Evolutionary conservation across 2,888 invertebrate genomes (phyloP).

Genomic region (Drosophila falleni): DNA sequence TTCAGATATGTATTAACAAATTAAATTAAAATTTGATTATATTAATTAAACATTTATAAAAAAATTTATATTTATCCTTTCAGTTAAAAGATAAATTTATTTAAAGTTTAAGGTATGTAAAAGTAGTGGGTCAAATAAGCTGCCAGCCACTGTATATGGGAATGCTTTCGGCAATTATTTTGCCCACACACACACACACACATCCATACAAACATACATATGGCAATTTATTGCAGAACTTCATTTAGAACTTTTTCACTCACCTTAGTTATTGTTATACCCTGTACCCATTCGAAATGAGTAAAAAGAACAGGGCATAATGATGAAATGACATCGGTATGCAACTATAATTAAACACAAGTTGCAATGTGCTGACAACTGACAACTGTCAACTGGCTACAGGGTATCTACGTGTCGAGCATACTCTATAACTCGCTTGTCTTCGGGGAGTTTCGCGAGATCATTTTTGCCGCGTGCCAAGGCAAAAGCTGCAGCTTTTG

Average conservation of each 20-base stretch:
- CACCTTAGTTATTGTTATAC: conserved; percentile 55
- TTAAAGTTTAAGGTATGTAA: too few species aligned
- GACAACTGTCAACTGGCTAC: not conserved
- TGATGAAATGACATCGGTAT: not conserved
- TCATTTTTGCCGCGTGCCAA: conserved; percentile 40
- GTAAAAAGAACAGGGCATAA: conserved; percentile 14
- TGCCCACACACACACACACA: conserved; percentile 7
- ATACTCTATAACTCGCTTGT: not conserved
- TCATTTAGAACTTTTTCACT: conserved; percentile 52
- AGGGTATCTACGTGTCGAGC: conserved; percentile 9
- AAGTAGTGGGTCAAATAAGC: too few species aligned
- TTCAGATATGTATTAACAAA: too few species aligned
- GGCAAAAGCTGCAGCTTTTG: conserved; percentile 3
- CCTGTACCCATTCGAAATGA: conserved; percentile 6
- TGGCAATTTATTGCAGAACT: conserved; percentile 48
- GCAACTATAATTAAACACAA: not conserved
- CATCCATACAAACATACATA: not conserved
- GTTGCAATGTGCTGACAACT: too few species aligned
- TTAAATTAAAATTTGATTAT: too few species aligned
- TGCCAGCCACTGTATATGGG: not conserved
- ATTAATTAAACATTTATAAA: too few species aligned
- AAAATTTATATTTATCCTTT: too few species aligned
- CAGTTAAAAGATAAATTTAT: too few species aligned
- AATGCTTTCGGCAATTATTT: conserved; percentile 28
- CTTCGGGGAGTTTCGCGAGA: conserved; percentile 30